Base-by-base conservation (phyloP, 2,888 invertebrate species). In the Endomychus coccineus region DNA sequence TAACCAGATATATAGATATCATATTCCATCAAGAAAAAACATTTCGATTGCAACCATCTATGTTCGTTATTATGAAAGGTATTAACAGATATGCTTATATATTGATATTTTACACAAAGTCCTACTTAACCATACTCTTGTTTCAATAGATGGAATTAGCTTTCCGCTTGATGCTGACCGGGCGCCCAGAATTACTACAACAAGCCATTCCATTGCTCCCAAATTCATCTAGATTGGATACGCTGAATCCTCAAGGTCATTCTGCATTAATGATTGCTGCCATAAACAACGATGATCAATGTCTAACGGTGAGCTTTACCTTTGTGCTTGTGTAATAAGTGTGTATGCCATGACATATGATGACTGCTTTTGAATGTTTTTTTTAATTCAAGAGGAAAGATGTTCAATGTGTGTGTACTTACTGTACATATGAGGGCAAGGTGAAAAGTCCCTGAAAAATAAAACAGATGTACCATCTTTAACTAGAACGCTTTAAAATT, bases 201-300 rank as follows among this genome's bases (percentile, higher is more conserved):
- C 82, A 83, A 58, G 86, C 87, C 0, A 69, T 83, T n/a, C 71
- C 82, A 2, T 60, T 89, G 2, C 66, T 91, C 38, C 82, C 90
- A 0, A 71, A 77, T 0, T 67, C 78, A 0, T 79, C 83, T 16
- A 70, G 75, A 41, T 69, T 88, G 27, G 86, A 89, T 53, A 83
- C 86, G 0, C 71, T 83, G 1, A 87, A 88, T 54, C 79, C 83
- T 14, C 74, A 77, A 3, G 90, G 90, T 0, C 72, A 89, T 37
- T 84, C 87, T 0, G 84, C 85, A 0, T 68, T 91, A 14, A 91
- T 91, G 87, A 71, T 87, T 44, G 84, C 89, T 0, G 80, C 83
- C 30, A 71, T 87, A 14, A 75, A 79, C 6, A 86, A 86, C 2
- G 89, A 90, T 50, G 88, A 88, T 45, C 71, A 75, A 11, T 80